Evolutionary conservation across 2,888 invertebrate genomes (phyloP), one percentile per base, ranked within the genome.

Genomic region (Sinhomidia bicolor): DNA sequence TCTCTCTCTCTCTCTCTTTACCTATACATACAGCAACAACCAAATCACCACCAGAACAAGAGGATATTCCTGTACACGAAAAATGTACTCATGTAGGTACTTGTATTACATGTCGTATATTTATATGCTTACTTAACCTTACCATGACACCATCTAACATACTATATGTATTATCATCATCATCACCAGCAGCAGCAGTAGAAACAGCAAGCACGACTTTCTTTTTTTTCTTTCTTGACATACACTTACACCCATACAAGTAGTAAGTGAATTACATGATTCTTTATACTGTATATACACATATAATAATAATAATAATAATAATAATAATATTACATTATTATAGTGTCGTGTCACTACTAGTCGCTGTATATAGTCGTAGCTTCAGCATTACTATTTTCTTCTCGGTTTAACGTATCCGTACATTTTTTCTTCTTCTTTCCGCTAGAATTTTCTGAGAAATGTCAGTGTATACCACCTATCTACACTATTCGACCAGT

Each of bases 401-500:
- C 7, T 36, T n/a, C 5, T n/a, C 5, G n/a, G n/a, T 54, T 54
- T 5, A 6, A 17, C 10, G 47, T 47, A n/a, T 54, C 5, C 54
- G 32, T 26, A 10, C 10, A 29, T 32, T 65, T 65, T 65, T 65
- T n/a, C 12, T 17, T 57, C 17, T 23, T 20, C 57, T 20, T 4
- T 60, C 9, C 60, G n/a, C 17, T 23, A 1, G 5, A 14, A 23
- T 17, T 62, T 60, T 62, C 29, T 14, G 62, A 62, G 14, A 62
- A 29, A 62, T 65, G 65, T 65, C 32, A 32, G 7, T 65, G 65
- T 65, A 32, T 60, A 36, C 57, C 23, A 23, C 5, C 65, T 65
- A 65, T 65, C 65, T 17, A 17, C 32, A 14, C 32, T 65, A 26
- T 57, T 7, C 7, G 47, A 2, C 47, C 36, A 36, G 36, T 36